Percentiles rank a stretch among this genome's conserved stretches.
phyloP scores from a whole-genome alignment of 2,888 invertebrate species.

The Heliconius hortense region DNA sequence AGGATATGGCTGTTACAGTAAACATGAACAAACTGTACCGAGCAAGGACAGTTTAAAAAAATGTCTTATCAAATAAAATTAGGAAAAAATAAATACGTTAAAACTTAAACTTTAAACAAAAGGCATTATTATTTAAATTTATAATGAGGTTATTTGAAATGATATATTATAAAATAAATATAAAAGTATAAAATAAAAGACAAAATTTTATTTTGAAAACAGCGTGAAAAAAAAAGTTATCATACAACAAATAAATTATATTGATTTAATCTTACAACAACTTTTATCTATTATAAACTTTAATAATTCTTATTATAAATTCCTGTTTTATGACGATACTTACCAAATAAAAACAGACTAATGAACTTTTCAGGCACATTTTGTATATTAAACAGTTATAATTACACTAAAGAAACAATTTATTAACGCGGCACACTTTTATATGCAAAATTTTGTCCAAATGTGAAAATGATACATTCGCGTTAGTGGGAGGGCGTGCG shows the following conservation, averaged over 20 bases:
- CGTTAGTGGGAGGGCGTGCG: conserved; percentile 76
- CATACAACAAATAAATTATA: background rate
- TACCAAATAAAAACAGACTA: conserved; percentile 66
- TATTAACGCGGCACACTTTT: conserved; percentile 59
- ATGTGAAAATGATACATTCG: conserved; percentile 76
- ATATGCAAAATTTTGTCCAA: conserved; percentile 68
- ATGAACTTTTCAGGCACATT: conserved; percentile 70
- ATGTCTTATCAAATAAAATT: no score
- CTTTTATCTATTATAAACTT: conserved; percentile 16
- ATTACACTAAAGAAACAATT: conserved; percentile 54
- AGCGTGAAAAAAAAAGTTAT: background rate
- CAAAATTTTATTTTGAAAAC: background rate
- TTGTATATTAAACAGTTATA: conserved; percentile 53
- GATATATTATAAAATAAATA: no score
- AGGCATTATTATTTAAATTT: no score
- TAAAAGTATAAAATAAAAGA: no score
- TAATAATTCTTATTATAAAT: conserved; percentile 18
- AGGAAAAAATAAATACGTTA: no score
- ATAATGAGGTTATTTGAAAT: no score
- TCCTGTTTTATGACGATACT: conserved; percentile 46
- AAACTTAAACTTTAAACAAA: no score
- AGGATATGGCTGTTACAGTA: no score
- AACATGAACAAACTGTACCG: no score
- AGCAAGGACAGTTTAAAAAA: no score
- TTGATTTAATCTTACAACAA: background rate